Evolutionary conservation across 2,113 vertebrate species (phyloP), one percentile per base, ranked within the genome.

Genomic region (Xiphophorus hellerii): DNA sequence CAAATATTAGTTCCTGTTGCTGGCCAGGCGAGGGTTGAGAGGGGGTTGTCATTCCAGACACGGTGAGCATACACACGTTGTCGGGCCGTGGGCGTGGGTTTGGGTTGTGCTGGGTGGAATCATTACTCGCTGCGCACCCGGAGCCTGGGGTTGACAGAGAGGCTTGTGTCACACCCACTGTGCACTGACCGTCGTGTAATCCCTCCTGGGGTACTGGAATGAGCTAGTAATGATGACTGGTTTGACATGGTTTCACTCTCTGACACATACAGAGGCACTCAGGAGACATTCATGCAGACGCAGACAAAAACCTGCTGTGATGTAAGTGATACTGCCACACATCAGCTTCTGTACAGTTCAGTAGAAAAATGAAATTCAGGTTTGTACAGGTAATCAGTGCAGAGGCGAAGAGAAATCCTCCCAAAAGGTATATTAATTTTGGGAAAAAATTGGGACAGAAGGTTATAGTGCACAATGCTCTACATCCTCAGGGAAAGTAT

Each of bases 1-100:
- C 76, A 78, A 85, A 92, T 92, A 91, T 93, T 85, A 90, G 87
- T 90, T 89, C 89, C 60, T 80, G 89, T 87, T 91, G 81, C 87
- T 85, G 87, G 84, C 84, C 84, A 75, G 87, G 89, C 74, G 5
- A 68, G 73, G 76, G 81, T 83, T 76, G 80, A 84, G 85, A 74
- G 82, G 85, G 87, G 88, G 79, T 71, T 84, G 83, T 90, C 92
- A 92, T 92, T 90, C 89, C 92, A 93, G 91, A 93, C 91, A 86
- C 82, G 86, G 86, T 89, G 90, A 92, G 87, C 87, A 88, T 85
- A 92, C 83, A 90, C 80, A 91, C 88, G 91, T 91, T 91, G 87
- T 90, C 66, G 75, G 83, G 88, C 90, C 81, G 76, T 80, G 82
- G 84, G 90, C 64, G 85, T 91, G 80, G 87, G 76, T 87, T 86